Conservation (phyloP, 2,797 vertebrate species). For the Schizopygopsis pylzovi region DNA sequence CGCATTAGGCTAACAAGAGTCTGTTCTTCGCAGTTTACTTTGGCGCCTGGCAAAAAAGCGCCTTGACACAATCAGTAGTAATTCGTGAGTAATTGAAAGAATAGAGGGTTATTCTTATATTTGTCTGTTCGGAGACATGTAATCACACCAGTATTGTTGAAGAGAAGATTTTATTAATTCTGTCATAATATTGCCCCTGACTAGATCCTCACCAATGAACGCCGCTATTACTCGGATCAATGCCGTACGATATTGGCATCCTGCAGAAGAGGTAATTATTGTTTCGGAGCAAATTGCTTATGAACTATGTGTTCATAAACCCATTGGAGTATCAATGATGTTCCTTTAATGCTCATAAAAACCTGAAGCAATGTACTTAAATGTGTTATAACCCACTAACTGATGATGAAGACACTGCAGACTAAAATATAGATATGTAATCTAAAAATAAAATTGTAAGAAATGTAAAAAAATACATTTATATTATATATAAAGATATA, state of each 20-base stretch:
- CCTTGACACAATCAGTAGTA: constrained; percentile 62
- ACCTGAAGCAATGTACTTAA: constrained; percentile 5
- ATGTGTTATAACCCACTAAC: neutral
- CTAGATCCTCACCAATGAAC: constrained; percentile 46
- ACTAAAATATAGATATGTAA: neutral
- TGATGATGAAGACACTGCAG: neutral
- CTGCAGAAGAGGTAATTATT: constrained; percentile 45
- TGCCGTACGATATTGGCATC: constrained; percentile 34
- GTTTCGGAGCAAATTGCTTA: constrained; percentile 28
- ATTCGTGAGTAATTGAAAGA: constrained; percentile 64
- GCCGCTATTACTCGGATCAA: constrained; percentile 42
- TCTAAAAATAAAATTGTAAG: no score
- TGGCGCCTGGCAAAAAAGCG: constrained; percentile 53
- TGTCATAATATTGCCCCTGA: constrained; percentile 60
- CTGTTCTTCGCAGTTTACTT: constrained; percentile 82
- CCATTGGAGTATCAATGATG: neutral
- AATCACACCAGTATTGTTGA: constrained; percentile 61
- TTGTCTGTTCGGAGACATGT: constrained; percentile 55
- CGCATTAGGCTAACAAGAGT: constrained; percentile 87
- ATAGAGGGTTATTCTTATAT: constrained; percentile 58
- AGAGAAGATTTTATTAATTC: constrained; percentile 63
- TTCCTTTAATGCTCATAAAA: constrained; percentile 21
- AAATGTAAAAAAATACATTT: no score
- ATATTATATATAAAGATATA: no score
- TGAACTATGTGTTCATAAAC: constrained; percentile 22